Evolutionary conservation across 1,140 invertebrate genomes (phyloP).

Genomic region (Protaetia brevitarsis): DNA sequence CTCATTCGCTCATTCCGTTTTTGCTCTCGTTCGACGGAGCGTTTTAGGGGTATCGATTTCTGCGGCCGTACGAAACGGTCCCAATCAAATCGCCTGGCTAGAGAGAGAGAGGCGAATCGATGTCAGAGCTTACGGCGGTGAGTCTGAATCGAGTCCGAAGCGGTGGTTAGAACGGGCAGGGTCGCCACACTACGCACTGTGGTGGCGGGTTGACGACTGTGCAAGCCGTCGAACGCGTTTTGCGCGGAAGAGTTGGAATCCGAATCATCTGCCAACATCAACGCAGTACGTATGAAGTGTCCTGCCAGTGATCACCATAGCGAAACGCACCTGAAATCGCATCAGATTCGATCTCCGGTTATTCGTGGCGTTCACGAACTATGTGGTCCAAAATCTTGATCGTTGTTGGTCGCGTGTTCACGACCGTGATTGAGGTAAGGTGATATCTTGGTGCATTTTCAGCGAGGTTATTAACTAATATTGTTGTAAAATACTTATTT

Average conservation of each 20-base stretch:
- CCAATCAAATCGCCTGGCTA: conserved; percentile 1
- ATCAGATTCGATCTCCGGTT: neutral
- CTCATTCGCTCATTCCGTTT: neutral
- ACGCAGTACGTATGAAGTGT: neutral
- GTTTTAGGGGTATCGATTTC: conserved; percentile 14
- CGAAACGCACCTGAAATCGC: neutral
- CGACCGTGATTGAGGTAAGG: conserved; percentile 7
- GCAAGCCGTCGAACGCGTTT: neutral
- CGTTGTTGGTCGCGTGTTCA: neutral
- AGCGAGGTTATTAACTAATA: too few species aligned
- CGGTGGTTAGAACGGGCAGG: neutral
- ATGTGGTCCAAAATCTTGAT: conserved; percentile 2
- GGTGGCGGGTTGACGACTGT: conserved; percentile 10
- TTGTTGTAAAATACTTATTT: too few species aligned
- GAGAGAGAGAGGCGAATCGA: conserved; percentile 8
- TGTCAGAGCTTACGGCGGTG: neutral
- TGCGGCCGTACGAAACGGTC: neutral
- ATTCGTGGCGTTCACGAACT: neutral
- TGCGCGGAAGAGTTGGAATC: neutral
- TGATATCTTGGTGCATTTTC: neutral
- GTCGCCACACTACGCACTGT: neutral
- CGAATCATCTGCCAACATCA: neutral
- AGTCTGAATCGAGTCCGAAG: neutral
- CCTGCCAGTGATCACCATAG: neutral
- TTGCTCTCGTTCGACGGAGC: neutral